Evolutionary conservation across 1,140 invertebrate genomes (phyloP).

Genomic region (Glomeris maerens): DNA sequence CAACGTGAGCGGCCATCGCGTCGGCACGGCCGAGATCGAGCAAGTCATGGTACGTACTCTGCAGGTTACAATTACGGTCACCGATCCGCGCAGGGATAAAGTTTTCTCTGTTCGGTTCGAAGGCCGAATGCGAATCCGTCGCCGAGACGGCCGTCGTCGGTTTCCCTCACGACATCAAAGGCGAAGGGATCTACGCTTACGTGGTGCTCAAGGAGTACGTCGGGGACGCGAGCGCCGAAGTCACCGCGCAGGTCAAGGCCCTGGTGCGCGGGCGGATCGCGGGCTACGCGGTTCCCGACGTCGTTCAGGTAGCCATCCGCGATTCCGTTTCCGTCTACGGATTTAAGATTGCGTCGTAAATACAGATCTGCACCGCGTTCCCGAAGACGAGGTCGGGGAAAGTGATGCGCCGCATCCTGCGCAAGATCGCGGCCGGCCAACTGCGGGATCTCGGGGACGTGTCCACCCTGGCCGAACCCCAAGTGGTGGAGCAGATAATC

Average conservation of each 20-base stretch:
- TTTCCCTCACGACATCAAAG: conserved; percentile 37
- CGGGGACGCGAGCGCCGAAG: conserved; percentile 13
- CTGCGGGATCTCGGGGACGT: conserved; percentile 74
- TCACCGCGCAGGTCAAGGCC: conserved; percentile 21
- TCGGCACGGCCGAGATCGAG: conserved; percentile 40
- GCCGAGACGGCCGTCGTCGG: conserved; percentile 38
- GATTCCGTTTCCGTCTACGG: background rate
- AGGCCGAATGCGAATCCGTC: conserved; percentile 31
- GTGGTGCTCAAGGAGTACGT: conserved; percentile 26
- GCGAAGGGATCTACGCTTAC: conserved; percentile 30
- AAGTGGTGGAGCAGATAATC: conserved; percentile 30
- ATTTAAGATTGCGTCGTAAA: background rate
- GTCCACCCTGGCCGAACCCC: conserved; percentile 53
- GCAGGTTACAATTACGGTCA: background rate
- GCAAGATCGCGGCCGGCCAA: conserved; percentile 78
- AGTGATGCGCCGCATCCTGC: conserved; percentile 35
- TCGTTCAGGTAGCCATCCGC: conserved; percentile 25
- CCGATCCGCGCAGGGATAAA: background rate
- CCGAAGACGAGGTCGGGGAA: conserved; percentile 36
- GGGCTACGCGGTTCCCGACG: conserved; percentile 29
- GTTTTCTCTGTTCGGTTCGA: background rate
- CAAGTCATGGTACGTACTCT: conserved; percentile 30
- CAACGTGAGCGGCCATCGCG: conserved; percentile 24
- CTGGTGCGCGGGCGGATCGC: conserved; percentile 25
- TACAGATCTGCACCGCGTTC: conserved; percentile 27